Base-by-base conservation (phyloP, 2,113 vertebrate genomes). In the Perca flavescens region DNA sequence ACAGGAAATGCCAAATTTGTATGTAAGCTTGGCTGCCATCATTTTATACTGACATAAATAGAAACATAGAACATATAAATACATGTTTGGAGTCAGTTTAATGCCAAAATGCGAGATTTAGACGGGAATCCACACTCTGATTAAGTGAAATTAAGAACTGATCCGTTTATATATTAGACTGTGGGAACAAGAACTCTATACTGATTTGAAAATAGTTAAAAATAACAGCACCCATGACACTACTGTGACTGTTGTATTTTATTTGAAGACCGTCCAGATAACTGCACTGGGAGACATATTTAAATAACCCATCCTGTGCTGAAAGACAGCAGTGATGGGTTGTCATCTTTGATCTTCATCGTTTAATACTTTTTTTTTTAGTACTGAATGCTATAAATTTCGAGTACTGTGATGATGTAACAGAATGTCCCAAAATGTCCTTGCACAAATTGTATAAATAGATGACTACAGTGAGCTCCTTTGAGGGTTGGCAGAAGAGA, bases 201-300 rank as follows among this genome's bases (percentile, higher is more conserved):
- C 25, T 25, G 15, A 49, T 64, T 80, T 64, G 53, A 80, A 52
- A 56, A 12, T 25, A 9, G 43, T 67, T 81, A 85, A 91, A 77
- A 87, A 88, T 86, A 90, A 66, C 69, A 79, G 19, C 74, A 36
- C 11, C 54, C 13, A 16, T 56, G 75, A 73, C 53, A 68, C 58
- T 17, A 28, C 64, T 74, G 62, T 66, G 36, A 43, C 67, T 19
- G 4, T 15, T 60, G n/a, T 36, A 15, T 69, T 89, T 82, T 78
- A 79, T 90, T 81, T 79, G 79, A 83, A 79, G 74, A 84, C 60
- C 57, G 16, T 73, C 14, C n/a, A 46, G 56, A 50, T 31, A 62
- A 28, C 43, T 25, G 8, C 62, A 34, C 2, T 62, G 25, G 36
- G 57, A 69, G 25, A 71, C 17, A 43, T 21, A 63, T 49, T 76